Evolutionary conservation across 2,888 invertebrate species (phyloP).

Genomic region (Phragmatobia fuliginosa): DNA sequence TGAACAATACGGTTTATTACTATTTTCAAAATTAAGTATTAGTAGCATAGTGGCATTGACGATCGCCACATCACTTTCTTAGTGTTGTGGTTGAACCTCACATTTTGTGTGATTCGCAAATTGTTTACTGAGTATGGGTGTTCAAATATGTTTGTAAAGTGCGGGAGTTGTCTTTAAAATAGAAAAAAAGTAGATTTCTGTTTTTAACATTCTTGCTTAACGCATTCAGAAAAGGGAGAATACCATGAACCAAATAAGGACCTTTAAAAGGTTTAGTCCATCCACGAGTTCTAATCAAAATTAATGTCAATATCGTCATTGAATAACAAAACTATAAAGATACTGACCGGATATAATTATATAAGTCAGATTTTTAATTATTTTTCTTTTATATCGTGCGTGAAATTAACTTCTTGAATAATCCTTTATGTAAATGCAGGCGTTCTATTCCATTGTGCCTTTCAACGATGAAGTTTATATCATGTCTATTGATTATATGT

Average conservation of each 20-base stretch:
- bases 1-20: too few species aligned
- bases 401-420: slow-evolving; percentile 48
- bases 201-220: background rate
- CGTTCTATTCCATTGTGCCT: slow-evolving; percentile 35
- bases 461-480: slow-evolving; percentile 60
- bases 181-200: too few species aligned
- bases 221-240: background rate
- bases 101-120: too few species aligned
- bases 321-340: slow-evolving; percentile 4
- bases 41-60: too few species aligned
- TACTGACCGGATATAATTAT: slow-evolving; percentile 18
- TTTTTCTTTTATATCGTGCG: slow-evolving; percentile 31
- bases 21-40: too few species aligned
- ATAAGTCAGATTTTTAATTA: slow-evolving; percentile 30
- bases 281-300: slow-evolving; percentile 3
- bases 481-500: slow-evolving; percentile 50
- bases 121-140: too few species aligned
- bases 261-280: background rate
- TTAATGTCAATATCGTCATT: background rate
- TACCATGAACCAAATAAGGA: background rate
- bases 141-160: too few species aligned
- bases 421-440: slow-evolving; percentile 25
- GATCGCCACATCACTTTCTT: too few species aligned
- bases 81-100: too few species aligned
- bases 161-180: too few species aligned